A percentile compares a stretch with the other conserved stretches of the same genome.
phyloP scores from a whole-genome alignment of 2,797 vertebrate species.

The Myotis findleyi region DNA sequence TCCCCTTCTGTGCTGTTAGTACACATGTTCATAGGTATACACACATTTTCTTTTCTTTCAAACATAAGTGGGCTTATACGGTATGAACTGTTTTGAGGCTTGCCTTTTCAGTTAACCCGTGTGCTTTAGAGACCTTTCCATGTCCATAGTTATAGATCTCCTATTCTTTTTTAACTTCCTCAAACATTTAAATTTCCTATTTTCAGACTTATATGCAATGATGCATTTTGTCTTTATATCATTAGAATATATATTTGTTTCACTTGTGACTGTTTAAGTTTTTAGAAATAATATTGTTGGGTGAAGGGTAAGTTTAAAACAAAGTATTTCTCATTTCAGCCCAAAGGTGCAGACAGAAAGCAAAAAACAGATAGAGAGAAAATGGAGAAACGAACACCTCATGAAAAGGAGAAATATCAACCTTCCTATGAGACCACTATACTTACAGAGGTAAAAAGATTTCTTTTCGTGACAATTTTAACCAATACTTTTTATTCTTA shows the following conservation, averaged over 20 bases:
- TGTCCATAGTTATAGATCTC: not conserved
- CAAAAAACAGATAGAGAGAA: conserved; percentile 91
- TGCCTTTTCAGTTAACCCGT: not conserved
- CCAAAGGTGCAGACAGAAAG: conserved; percentile 91
- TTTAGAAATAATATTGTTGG: conserved; percentile 46
- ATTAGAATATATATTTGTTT: not conserved
- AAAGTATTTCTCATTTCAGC: conserved; percentile 80
- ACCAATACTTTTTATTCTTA: not conserved
- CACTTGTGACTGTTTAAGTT: conserved; percentile 33
- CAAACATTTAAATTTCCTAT: conserved; percentile 34
- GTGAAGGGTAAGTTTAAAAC: conserved; percentile 58
- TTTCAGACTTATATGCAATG: conserved; percentile 1
- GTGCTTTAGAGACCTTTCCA: conserved; percentile 2
- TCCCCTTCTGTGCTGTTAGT: not conserved
- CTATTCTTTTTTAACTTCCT: conserved; percentile 1
- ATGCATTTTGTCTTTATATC: not conserved
- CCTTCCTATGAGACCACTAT: conserved; percentile 91
- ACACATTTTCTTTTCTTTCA: conserved; percentile 12
- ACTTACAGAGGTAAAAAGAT: conserved; percentile 87
- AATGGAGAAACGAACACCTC: conserved; percentile 90
- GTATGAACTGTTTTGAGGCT: not conserved
- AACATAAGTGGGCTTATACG: not conserved
- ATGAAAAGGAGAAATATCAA: conserved; percentile 90
- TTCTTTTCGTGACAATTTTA: conserved; percentile 46
- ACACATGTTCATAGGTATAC: not conserved